Evolutionary conservation across 2,888 invertebrate species (phyloP).

Genomic region (Thymelicus sylvestris): DNA sequence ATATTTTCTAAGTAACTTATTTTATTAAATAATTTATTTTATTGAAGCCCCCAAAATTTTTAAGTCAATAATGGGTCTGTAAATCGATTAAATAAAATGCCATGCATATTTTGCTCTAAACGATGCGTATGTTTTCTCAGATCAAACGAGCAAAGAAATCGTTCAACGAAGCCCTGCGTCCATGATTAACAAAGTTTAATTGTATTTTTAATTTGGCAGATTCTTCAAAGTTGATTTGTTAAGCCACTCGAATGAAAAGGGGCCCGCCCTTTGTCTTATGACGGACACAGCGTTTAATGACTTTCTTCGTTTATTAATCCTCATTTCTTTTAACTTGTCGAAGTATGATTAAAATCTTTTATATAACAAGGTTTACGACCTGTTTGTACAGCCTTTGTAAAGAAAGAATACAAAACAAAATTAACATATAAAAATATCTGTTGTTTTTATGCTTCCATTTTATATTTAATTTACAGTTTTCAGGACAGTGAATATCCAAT

Average conservation of each 20-base stretch:
- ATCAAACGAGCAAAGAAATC: slow-evolving; percentile 41
- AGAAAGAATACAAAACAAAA: too few species aligned
- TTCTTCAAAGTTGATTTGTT: slow-evolving; percentile 45
- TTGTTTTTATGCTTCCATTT: too few species aligned
- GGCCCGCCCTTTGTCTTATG: slow-evolving; percentile 31
- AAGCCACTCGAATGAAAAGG: slow-evolving; percentile 25
- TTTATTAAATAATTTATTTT: too few species aligned
- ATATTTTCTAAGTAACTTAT: too few species aligned
- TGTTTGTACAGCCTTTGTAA: background rate
- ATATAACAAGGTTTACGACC: background rate
- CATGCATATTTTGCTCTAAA: background rate
- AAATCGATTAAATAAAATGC: background rate
- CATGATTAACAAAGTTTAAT: slow-evolving; percentile 57
- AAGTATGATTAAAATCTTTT: slow-evolving; percentile 19
- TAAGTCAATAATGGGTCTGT: background rate
- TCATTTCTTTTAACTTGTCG: slow-evolving; percentile 8
- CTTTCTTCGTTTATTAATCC: slow-evolving; percentile 26
- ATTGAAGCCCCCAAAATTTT: too few species aligned
- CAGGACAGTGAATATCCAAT: too few species aligned
- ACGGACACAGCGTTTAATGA: slow-evolving; percentile 29
- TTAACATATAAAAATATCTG: too few species aligned
- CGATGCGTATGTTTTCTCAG: slow-evolving; percentile 17
- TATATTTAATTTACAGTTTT: too few species aligned
- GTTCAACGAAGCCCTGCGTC: slow-evolving; percentile 39
- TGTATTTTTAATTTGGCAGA: slow-evolving; percentile 52